Evolutionary conservation across 2,113 vertebrate genomes (phyloP).

Genomic region (Ciconia maguari): DNA sequence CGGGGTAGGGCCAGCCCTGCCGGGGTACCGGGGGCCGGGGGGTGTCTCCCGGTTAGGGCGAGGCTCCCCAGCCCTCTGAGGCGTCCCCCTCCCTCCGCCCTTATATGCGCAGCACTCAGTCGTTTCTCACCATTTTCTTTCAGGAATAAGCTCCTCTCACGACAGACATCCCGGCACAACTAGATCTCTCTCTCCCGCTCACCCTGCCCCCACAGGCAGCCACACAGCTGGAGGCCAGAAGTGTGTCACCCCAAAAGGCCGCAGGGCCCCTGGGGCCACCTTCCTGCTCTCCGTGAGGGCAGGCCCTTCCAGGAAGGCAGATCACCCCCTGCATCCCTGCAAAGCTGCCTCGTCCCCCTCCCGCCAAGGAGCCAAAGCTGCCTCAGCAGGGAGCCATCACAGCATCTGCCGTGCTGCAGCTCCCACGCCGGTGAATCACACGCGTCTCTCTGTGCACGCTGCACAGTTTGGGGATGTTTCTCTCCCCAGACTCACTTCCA

Average conservation of each 20-base stretch:
- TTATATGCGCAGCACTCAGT: accelerated
- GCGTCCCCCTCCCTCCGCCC: background rate
- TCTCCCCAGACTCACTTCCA: background rate
- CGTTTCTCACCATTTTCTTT: background rate
- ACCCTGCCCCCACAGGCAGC: background rate
- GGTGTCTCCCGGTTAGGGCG: background rate
- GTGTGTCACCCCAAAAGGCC: background rate
- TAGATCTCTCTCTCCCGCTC: background rate
- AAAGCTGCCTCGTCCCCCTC: background rate
- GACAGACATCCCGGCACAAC: background rate
- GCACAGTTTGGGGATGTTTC: too few relatives aligned
- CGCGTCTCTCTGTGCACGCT: accelerated
- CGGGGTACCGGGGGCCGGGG: accelerated
- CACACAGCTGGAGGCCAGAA: background rate
- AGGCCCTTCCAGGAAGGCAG: background rate
- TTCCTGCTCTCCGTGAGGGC: background rate
- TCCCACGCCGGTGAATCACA: background rate
- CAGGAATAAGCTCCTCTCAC: background rate
- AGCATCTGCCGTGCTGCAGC: background rate
- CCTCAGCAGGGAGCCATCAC: background rate
- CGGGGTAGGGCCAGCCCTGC: background rate
- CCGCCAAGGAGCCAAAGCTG: background rate
- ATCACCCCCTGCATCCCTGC: background rate
- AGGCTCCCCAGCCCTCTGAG: background rate
- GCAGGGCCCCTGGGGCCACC: accelerated